Evolutionary conservation across 2,888 invertebrate genomes (phyloP), one percentile per base, ranked within the genome.

Genomic region (Oegoconia quadripuncta): DNA sequence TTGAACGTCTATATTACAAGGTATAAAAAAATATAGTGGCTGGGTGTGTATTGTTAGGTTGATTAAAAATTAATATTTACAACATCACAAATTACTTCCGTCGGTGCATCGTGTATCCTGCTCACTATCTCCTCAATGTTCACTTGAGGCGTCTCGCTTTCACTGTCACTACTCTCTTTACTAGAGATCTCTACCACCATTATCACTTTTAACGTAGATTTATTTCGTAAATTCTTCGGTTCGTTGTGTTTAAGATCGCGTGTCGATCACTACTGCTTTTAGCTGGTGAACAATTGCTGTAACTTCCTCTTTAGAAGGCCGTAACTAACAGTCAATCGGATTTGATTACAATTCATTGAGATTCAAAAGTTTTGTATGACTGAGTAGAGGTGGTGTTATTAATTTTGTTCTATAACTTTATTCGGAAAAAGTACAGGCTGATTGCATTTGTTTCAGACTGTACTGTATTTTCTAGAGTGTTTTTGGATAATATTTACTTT

Each of bases 221-320:
- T n/a, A n/a, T n/a, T n/a, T n/a, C n/a, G n/a, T n/a, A 61, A 50
- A 63, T 52, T 53, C 59, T 55, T 55, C n/a, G n/a, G n/a, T 60
- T 59, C 54, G 42, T 43, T 59, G 51, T 52, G 51, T 52, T 25
- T 44, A 40, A 40, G 45, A 52, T 58, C 53, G 61, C 70, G 62
- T 52, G 56, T 44, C 31, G 43, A 48, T 43, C 34, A 28, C 22
- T 46, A 75, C 77, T 77, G 68, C 35, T 35, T 31, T 25, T 34
- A 9, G 26, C 26, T 34, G 17, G 59, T 58, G 55, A 52, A 50
- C 46, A 54, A 54, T 52, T 54, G 50, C 55, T 39, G 47, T 35
- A 43, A 57, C 56, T 79, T 83, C 81, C 84, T 72, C 55, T 59
- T 6, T 17, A 46, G 78, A 67, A 80, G 80, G 80, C 56, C 65